Percentiles rank a stretch among this genome's conserved stretches.
Conservation (phyloP, 37 sponge, comb jelly and placozoan genomes). For the Dysidea cf. avara region DNA sequence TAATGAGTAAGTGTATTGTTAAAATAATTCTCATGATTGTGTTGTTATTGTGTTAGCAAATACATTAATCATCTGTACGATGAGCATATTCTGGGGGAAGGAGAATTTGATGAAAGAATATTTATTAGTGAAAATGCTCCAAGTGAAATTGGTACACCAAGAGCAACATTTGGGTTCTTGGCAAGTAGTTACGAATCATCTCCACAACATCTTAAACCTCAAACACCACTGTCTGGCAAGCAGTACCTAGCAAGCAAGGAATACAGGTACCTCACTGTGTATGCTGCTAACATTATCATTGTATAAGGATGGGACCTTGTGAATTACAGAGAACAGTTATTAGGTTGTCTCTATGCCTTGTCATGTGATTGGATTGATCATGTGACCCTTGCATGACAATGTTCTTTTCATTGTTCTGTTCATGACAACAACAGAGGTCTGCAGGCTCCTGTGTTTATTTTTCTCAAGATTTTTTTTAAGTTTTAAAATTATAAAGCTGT, state of each 20-base stretch:
- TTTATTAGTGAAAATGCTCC: conserved; percentile 75
- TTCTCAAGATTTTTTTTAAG: too few relatives aligned
- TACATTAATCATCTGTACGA: conserved; percentile 70
- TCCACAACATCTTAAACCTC: conserved; percentile 53
- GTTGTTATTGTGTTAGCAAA: conserved; percentile 31
- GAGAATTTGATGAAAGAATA: conserved; percentile 90
- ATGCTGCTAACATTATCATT: too few relatives aligned
- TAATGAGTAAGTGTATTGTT: conserved; percentile 52
- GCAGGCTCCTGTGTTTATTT: too few relatives aligned
- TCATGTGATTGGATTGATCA: too few relatives aligned
- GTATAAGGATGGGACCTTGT: too few relatives aligned
- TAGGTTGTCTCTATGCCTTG: too few relatives aligned
- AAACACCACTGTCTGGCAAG: conserved; percentile 66
- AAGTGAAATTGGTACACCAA: conserved; percentile 76
- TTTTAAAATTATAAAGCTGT: too few relatives aligned
- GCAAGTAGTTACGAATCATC: conserved; percentile 20
- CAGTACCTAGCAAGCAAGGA: conserved; percentile 41
- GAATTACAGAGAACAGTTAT: too few relatives aligned
- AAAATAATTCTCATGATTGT: not conserved
- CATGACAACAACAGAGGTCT: too few relatives aligned
- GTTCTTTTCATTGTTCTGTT: too few relatives aligned
- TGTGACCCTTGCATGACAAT: too few relatives aligned
- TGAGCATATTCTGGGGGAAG: conserved; percentile 55
- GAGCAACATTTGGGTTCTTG: not conserved
- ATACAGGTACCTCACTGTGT: not conserved